Conservation (phyloP, 2,888 invertebrate species). For the Erpobdella octoculata region DNA sequence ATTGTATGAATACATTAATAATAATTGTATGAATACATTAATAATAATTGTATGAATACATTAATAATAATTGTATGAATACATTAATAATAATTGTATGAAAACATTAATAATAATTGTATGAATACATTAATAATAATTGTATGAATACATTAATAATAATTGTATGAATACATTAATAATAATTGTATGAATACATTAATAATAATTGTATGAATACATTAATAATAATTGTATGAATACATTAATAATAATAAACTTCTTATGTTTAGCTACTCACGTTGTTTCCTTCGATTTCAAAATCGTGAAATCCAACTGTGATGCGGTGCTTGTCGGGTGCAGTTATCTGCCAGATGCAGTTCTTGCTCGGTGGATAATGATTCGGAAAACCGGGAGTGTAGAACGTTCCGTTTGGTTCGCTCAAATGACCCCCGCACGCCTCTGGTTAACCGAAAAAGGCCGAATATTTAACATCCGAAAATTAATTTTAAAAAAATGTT, state of each 20-base stretch:
- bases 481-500: no score
- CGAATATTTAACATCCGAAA: background rate
- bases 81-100: background rate
- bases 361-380: slow-evolving; percentile 84
- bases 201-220: background rate
- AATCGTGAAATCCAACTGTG: slow-evolving; percentile 92
- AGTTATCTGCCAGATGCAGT: slow-evolving; percentile 94
- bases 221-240: background rate
- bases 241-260: background rate
- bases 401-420: slow-evolving; percentile 77
- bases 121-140: no score
- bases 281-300: slow-evolving; percentile 77
- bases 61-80: background rate
- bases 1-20: no score
- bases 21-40: no score
- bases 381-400: slow-evolving; percentile 93
- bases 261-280: slow-evolving; percentile 29
- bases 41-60: no score
- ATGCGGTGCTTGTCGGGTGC: slow-evolving; percentile 85
- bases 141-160: no score
- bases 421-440: slow-evolving; percentile 88
- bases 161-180: no score
- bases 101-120: background rate
- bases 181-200: background rate
- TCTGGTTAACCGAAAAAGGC: slow-evolving; percentile 61